Evolutionary conservation across 2,113 vertebrate genomes (phyloP), one percentile per base, ranked within the genome.

Genomic region (Pao palembangensis): DNA sequence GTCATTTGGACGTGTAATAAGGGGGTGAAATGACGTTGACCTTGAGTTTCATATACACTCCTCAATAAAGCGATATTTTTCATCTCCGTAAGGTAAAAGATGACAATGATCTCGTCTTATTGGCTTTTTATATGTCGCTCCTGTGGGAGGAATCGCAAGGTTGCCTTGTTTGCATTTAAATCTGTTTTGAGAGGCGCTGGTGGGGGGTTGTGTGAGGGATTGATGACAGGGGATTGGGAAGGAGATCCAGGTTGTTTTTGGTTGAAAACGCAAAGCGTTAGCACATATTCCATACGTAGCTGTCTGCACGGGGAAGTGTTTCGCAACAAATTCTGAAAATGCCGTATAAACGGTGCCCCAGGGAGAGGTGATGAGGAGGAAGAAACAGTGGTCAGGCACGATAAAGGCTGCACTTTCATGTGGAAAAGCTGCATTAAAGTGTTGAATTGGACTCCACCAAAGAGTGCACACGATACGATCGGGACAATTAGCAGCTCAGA

Each of bases 91-190:
- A 31, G 60, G 56, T 46, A 48, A 57, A 47, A 62, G 57, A 75
- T 73, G 55, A 63, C 52, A 58, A 69, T 48, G 56, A 77, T 58
- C 80, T 82, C 55, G 43, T 71, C 66, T 67, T n/a, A 55, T 76
- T 78, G 61, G 51, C 67, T 55, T 80, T 69, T 54, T 23, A 14
- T 67, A 70, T 57, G 68, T 63, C 23, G 68, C 70, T 82, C 67
- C 78, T 56, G 64, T 81, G 67, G 76, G 75, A 80, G 76, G 70
- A 76, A 61, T 71, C 72, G 47, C 41, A 8, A 60, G 38, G 71
- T 79, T 48, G 44, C 69, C 74, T 81, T 71, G 78, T 81, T 83
- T 80, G 80, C 80, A 88, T 86, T 84, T 83, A 70, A 71, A 86
- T 83, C 50, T 75, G 64, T 79, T 77, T 75, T 65, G 25, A 65